These are phyloP conservation scores for Cataglyphis albicans DNA, from an alignment of 2,888 invertebrate genomes.

Conservation along the genomic window DNA sequence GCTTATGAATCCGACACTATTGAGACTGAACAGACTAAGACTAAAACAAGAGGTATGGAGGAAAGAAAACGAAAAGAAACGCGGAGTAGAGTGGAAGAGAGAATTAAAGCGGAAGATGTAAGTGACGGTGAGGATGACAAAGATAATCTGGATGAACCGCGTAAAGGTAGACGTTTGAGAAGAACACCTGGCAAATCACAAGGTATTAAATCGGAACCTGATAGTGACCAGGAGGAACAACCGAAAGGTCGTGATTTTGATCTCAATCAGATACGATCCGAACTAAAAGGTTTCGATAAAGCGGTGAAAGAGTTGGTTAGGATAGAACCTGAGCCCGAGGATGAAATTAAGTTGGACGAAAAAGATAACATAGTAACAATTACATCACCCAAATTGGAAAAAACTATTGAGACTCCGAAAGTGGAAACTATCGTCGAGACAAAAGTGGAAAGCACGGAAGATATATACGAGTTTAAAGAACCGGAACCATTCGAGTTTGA, in stretches of 20 bases:
- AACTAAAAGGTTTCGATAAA: constrained; percentile 92
- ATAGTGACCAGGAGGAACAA: constrained; percentile 86
- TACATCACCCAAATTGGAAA: constrained; percentile 79
- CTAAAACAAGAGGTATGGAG: constrained; percentile 73
- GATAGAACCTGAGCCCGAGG: constrained; percentile 86
- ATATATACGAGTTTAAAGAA: constrained; percentile 96
- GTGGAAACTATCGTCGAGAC: constrained; percentile 64
- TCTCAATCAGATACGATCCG: constrained; percentile 94
- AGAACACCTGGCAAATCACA: constrained; percentile 85
- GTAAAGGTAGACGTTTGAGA: constrained; percentile 84
- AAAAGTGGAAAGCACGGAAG: constrained; percentile 85
- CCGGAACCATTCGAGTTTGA: constrained; percentile 95
- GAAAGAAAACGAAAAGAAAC: constrained; percentile 83
- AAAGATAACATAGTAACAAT: constrained; percentile 71
- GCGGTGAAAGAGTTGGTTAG: constrained; percentile 87
- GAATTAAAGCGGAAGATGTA: constrained; percentile 85
- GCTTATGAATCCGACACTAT: constrained; percentile 86
- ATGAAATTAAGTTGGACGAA: constrained; percentile 81
- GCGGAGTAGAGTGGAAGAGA: constrained; percentile 85
- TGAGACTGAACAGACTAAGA: constrained; percentile 80
- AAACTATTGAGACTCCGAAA: constrained; percentile 64
- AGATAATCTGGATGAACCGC: constrained; percentile 79
- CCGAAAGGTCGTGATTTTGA: constrained; percentile 92
- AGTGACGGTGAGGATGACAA: constrained; percentile 82
- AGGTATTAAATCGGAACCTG: constrained; percentile 85